These are phyloP conservation scores for Pemphredon lugubris DNA, from an alignment of 2,888 invertebrate genomes.

Conservation along the genomic window DNA sequence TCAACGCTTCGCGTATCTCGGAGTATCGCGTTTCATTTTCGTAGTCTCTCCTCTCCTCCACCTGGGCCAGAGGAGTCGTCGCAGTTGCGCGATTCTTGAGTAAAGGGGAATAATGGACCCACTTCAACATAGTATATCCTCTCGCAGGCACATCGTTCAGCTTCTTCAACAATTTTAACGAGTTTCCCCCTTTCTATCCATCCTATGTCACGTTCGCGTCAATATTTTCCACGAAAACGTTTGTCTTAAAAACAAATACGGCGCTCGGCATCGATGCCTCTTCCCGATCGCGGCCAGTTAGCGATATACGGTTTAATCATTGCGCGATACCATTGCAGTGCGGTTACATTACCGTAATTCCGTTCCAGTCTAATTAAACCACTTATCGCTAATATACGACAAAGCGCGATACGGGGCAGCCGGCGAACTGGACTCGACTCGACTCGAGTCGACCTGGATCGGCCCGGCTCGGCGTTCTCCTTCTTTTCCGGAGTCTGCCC, in stretches of 20 bases:
- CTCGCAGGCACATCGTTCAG: conserved; percentile 6
- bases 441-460: too few relatives aligned
- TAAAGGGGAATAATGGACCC: conserved; percentile 76
- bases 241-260: too few relatives aligned
- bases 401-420: conserved; percentile 5
- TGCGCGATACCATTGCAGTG: conserved; percentile 8
- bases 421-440: neutral
- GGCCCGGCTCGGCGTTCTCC: too few relatives aligned
- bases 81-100: conserved; percentile 68
- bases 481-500: too few relatives aligned
- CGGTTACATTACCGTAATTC: conserved; percentile 45
- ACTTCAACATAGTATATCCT: conserved; percentile 75
- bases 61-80: conserved; percentile 37
- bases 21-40: conserved; percentile 22
- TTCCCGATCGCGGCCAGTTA: neutral
- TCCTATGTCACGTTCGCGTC: neutral
- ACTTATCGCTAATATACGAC: conserved; percentile 30
- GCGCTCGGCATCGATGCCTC: too few relatives aligned
- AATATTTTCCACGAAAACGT: too few relatives aligned
- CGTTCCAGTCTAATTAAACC: conserved; percentile 53
- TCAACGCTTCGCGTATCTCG: conserved; percentile 23
- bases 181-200: too few relatives aligned
- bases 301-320: neutral
- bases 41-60: conserved; percentile 35
- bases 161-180: too few relatives aligned